A percentile compares a stretch with the other conserved stretches of the same genome.
phyloP scores from a whole-genome alignment of 2,888 invertebrate species.

The Andrena marginata region DNA sequence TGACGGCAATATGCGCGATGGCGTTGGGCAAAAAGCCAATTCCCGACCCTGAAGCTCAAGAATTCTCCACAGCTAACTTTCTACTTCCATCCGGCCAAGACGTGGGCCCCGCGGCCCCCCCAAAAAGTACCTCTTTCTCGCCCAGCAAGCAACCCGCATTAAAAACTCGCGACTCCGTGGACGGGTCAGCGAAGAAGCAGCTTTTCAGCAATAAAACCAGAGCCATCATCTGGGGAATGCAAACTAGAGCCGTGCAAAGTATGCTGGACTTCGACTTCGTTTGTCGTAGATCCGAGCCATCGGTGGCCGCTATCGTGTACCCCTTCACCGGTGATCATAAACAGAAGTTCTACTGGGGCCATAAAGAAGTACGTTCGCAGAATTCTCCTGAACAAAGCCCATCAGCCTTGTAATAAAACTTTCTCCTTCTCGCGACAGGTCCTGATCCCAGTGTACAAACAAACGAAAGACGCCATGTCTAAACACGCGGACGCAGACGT shows the following conservation, averaged over 20 bases:
- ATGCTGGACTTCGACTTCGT: constrained; percentile 99
- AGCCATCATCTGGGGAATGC: constrained; percentile 99
- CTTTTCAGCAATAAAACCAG: constrained; percentile 94
- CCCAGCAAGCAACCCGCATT: constrained; percentile 62
- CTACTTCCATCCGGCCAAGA: constrained; percentile 92
- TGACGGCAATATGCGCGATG: constrained; percentile 99
- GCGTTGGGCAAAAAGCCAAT: constrained; percentile 96
- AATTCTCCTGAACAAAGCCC: background rate
- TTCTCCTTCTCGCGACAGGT: constrained; percentile 66
- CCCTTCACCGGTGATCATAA: constrained; percentile 99
- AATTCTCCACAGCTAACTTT: constrained; percentile 95
- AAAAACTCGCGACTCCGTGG: constrained; percentile 74
- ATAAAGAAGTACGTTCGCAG: constrained; percentile 91
- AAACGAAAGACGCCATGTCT: constrained; percentile 97
- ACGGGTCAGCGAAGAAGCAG: constrained; percentile 83
- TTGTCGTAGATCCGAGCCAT: constrained; percentile 94
- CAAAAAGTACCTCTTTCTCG: constrained; percentile 54
- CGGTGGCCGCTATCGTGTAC: constrained; percentile 98
- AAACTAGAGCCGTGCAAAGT: constrained; percentile 97
- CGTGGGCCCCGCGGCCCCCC: constrained; percentile 77
- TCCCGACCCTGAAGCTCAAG: constrained; percentile 89
- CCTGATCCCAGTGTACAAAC: constrained; percentile 94
- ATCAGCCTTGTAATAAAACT: background rate
- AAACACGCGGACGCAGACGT: constrained; percentile 98
- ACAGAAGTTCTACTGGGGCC: constrained; percentile 99